Percentiles rank a stretch among this genome's conserved stretches.
Evolutionary conservation across 2,797 vertebrate species (phyloP).

Genomic region (Halcyon smyrnensis): DNA sequence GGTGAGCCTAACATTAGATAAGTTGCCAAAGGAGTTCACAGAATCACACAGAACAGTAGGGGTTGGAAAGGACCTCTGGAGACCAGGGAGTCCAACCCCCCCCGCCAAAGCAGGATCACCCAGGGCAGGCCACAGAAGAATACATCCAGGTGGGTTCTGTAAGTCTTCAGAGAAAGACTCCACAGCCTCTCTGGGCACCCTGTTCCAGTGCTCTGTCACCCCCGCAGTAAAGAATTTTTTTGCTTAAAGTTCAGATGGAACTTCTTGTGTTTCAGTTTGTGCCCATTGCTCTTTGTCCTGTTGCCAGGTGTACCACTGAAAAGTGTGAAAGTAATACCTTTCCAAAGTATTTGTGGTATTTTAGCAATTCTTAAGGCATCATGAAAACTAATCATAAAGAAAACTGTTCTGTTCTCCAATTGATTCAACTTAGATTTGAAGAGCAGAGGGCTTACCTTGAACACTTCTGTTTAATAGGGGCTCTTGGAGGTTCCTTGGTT

Average conservation of each 20-base stretch:
- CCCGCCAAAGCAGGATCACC: neutral
- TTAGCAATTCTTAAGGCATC: neutral
- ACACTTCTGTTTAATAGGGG: constrained; percentile 86
- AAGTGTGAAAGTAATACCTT: neutral
- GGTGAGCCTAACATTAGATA: neutral
- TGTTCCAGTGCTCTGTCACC: neutral
- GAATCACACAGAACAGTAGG: neutral
- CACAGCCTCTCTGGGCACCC: neutral
- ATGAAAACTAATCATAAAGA: neutral
- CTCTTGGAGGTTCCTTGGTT: constrained; percentile 75
- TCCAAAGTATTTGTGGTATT: neutral
- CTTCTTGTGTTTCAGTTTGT: too few relatives aligned
- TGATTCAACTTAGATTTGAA: neutral
- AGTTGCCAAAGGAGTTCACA: neutral
- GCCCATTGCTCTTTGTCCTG: too few relatives aligned
- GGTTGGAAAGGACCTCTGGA: neutral
- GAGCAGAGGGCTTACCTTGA: constrained; percentile 84
- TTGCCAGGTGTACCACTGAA: neutral
- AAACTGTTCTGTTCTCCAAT: neutral
- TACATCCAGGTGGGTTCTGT: neutral
- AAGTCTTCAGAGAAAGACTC: neutral
- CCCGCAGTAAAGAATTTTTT: neutral
- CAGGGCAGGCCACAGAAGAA: neutral
- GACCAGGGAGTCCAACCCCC: neutral
- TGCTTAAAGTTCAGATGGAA: neutral